A percentile compares a stretch with the other conserved stretches of the same genome.
Conservation (phyloP, 2,113 vertebrate species). For the Polyodon spathula region DNA sequence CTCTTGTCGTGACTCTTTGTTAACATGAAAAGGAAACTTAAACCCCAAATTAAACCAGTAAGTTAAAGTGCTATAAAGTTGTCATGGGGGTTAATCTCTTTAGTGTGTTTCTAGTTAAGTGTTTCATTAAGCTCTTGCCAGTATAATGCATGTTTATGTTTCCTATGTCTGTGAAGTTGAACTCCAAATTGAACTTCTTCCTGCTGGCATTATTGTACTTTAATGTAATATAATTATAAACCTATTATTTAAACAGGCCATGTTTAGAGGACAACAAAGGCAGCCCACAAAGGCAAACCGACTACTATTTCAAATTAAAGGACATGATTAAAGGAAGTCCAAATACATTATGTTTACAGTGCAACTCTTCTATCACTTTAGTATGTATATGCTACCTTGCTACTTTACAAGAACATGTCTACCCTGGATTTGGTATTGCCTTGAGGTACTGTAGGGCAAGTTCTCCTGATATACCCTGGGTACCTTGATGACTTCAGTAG, state of each 20-base stretch:
- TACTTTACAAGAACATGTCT: no score
- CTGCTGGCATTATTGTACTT: conserved; percentile 1
- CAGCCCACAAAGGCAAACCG: conserved; percentile 4
- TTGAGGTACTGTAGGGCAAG: no score
- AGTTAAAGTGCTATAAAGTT: conserved; percentile 9
- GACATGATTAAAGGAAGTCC: conserved; percentile 9
- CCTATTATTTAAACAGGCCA: conserved; percentile 15
- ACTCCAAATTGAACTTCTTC: conserved; percentile 7
- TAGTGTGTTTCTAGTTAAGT: not conserved
- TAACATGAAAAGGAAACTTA: not conserved
- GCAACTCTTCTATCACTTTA: no score
- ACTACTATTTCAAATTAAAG: not conserved
- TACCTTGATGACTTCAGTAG: no score
- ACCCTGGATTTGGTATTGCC: no score
- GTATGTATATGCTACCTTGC: no score
- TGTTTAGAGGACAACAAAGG: conserved; percentile 10
- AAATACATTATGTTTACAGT: not conserved
- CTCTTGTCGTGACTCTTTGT: not conserved
- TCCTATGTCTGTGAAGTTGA: conserved; percentile 13
- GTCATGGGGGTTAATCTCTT: conserved; percentile 9
- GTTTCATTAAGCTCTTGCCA: conserved; percentile 8
- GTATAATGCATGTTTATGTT: conserved; percentile 11
- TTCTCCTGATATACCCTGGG: no score
- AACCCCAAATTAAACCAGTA: not conserved
- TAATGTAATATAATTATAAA: not conserved